Evolutionary conservation across 2,113 vertebrate species (phyloP).

Genomic region (Cisticola juncidis): DNA sequence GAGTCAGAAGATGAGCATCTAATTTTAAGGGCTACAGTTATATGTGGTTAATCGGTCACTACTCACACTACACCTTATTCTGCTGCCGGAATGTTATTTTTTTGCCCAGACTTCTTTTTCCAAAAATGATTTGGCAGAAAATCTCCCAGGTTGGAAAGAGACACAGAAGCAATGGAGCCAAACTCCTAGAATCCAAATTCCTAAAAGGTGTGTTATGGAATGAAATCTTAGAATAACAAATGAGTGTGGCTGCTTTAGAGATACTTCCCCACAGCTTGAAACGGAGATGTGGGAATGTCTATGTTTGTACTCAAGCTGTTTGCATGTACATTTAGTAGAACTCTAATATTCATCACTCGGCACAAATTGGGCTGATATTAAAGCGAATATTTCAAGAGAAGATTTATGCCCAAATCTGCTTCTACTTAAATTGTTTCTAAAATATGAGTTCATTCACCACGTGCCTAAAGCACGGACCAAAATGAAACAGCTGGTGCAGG

Average conservation of each 20-base stretch:
- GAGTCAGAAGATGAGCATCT: background rate
- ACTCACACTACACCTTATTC: background rate
- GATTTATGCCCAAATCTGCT: constrained; percentile 59
- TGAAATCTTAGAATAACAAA: constrained; percentile 27
- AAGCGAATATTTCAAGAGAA: constrained; percentile 49
- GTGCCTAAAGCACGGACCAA: constrained; percentile 33
- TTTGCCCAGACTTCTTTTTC: background rate
- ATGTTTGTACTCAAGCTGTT: constrained; percentile 62
- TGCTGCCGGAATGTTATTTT: background rate
- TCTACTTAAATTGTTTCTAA: constrained; percentile 54
- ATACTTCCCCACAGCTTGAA: constrained; percentile 57
- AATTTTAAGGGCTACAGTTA: background rate
- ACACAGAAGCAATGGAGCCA: background rate
- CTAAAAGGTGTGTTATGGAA: constrained; percentile 59
- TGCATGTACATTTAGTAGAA: constrained; percentile 49
- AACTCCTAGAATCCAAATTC: constrained; percentile 30
- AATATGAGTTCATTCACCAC: constrained; percentile 32
- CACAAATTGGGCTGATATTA: constrained; percentile 57
- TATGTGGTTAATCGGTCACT: background rate
- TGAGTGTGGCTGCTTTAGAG: constrained; percentile 13
- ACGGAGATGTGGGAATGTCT: constrained; percentile 30
- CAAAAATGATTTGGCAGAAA: constrained; percentile 2
- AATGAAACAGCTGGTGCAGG: constrained; percentile 16
- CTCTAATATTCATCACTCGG: constrained; percentile 54
- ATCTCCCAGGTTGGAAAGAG: background rate